Conservation (phyloP, 2,113 vertebrate genomes). For the Siniperca knerii region DNA sequence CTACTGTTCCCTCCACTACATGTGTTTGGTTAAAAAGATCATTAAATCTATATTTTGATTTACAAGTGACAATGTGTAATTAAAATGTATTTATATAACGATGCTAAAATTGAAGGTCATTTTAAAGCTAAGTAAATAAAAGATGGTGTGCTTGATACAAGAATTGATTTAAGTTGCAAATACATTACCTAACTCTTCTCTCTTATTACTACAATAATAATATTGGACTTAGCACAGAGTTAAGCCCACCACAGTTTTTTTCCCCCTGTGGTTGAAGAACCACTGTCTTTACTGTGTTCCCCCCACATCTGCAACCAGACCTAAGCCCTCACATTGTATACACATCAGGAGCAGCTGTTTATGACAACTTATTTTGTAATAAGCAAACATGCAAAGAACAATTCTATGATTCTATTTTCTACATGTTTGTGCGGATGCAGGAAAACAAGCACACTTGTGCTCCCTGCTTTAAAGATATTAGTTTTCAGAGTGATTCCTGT, state of each 20-base stretch:
- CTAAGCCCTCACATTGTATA: not conserved
- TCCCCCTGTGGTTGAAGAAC: too few relatives aligned
- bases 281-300: too few relatives aligned
- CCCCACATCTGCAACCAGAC: not conserved
- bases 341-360: conserved; percentile 10
- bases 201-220: not conserved
- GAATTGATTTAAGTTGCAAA: not conserved
- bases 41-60: not conserved
- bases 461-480: not conserved
- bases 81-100: not conserved
- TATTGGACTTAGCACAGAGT: not conserved
- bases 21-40: conserved; percentile 6
- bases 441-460: not conserved
- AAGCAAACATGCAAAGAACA: not conserved
- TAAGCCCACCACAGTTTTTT: too few relatives aligned
- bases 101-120: not conserved
- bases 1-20: conserved; percentile 9
- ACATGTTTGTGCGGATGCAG: not conserved
- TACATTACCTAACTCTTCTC: not conserved
- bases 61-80: not conserved
- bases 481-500: not conserved
- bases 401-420: not conserved
- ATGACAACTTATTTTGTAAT: conserved; percentile 1
- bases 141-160: not conserved
- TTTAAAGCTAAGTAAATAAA: not conserved